A percentile compares a stretch with the other conserved stretches of the same genome.
Conservation (phyloP, 2,113 vertebrate species). For the Petromus typicus region DNA sequence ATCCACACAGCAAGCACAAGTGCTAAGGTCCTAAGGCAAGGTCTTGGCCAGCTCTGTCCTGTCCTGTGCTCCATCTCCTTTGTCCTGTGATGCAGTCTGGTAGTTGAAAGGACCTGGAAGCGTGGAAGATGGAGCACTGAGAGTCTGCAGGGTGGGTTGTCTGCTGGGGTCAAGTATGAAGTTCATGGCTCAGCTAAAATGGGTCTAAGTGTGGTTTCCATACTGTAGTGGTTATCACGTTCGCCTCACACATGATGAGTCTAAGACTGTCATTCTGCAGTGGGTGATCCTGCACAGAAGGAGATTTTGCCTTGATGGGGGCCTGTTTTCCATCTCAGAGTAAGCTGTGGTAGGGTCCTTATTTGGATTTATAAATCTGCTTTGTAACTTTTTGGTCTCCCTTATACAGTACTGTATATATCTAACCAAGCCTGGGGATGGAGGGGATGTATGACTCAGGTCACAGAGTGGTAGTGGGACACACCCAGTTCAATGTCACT, state of each 20-base stretch:
- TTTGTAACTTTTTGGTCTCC: constrained; percentile 29
- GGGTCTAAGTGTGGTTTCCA: too few species aligned
- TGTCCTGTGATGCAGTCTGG: background rate
- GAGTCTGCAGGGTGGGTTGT: background rate
- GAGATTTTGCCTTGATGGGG: background rate
- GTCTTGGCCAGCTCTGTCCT: background rate
- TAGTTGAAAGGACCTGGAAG: background rate
- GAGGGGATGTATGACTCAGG: background rate
- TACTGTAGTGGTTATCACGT: too few species aligned
- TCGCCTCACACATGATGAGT: too few species aligned
- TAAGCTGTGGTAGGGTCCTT: background rate
- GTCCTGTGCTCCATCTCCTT: background rate
- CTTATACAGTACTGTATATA: background rate
- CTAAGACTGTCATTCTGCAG: background rate
- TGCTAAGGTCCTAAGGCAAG: background rate
- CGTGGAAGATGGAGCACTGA: background rate
- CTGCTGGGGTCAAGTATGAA: background rate
- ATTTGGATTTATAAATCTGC: background rate
- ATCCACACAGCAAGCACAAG: background rate
- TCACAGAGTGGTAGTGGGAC: background rate
- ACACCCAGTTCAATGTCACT: background rate
- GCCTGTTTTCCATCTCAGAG: constrained; percentile 2
- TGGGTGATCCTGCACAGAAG: background rate
- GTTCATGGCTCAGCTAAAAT: background rate
- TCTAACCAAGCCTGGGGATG: background rate